Base-by-base conservation (phyloP, 2,888 invertebrate genomes). In the Dicyrtomina minuta region DNA sequence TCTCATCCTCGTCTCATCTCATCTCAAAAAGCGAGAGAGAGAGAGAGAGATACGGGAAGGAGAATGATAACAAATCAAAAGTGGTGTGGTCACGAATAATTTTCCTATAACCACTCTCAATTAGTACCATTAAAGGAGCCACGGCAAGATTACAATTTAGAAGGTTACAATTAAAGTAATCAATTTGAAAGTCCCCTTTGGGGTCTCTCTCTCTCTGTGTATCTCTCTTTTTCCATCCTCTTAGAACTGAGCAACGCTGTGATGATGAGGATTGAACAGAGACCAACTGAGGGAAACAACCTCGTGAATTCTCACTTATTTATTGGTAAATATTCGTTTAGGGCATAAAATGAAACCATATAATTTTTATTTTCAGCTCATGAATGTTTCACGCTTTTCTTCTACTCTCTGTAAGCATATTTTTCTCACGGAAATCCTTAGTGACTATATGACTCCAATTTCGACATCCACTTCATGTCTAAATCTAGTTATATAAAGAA, bases 81-180 rank as follows among this genome's bases (percentile, higher is more conserved):
- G 33, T 33, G 33, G 33, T 33, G 33, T 68, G 72, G 70, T 60
- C 49, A 62, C 68, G 73, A 76, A 74, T 73, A 74, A 74, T 74
- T 73, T 75, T 73, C 33, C 33, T 33, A 69, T 71, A 75, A 73
- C 74, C 74, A 75, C 77, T 72, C 73, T 77, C 75, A 77, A 77
- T 75, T 77, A 77, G 77, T 72, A 75, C 75, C 74, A 73, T 75
- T 70, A 70, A 73, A 74, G 72, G 70, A 73, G 66, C 70, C 69
- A 33, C 33, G 33, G 33, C 33, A 33, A 33, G 33, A 33, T 33
- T 33, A 33, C 33, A 70, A 62, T n/a, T 70, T 68, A 70, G 72
- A 75, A 74, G 74, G 75, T 73, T 74, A 69, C 73, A 70, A 71
- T 71, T 72, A 70, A 66, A 72, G 71, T 72, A 73, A 72, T 73